phyloP scores from a whole-genome alignment of 2,888 invertebrate species.

The Aphidoletes aphidimyza region DNA sequence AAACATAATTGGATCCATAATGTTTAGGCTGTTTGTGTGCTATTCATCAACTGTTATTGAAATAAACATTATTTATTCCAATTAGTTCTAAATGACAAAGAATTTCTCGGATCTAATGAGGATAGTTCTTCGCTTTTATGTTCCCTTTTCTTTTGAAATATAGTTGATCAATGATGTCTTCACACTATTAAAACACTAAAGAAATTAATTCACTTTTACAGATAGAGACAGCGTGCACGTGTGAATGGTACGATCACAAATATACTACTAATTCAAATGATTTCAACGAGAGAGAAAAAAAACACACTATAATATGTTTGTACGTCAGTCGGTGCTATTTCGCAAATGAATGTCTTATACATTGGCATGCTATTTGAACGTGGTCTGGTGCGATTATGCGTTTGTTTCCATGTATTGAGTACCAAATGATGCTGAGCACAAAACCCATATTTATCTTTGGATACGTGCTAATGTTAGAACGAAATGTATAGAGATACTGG shows the following conservation, averaged over 20 bases:
- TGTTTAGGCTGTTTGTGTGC: not conserved
- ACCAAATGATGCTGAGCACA: too few relatives aligned
- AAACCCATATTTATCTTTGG: too few relatives aligned
- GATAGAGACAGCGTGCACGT: not conserved
- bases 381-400: not conserved
- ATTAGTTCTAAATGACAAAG: not conserved
- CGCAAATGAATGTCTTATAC: not conserved
- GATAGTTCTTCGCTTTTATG: not conserved
- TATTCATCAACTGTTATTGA: too few relatives aligned
- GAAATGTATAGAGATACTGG: not conserved
- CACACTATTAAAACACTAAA: constrained; percentile 31
- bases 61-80: too few relatives aligned
- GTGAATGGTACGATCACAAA: constrained; percentile 41
- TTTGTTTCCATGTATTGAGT: not conserved
- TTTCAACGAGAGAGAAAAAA: too few relatives aligned
- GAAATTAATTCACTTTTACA: too few relatives aligned
- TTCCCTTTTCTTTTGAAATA: not conserved
- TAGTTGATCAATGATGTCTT: too few relatives aligned
- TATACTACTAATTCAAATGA: constrained; percentile 38
- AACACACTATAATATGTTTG: constrained; percentile 8
- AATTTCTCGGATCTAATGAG: not conserved
- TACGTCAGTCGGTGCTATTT: constrained; percentile 39
- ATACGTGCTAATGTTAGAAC: too few relatives aligned
- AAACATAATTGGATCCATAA: not conserved
- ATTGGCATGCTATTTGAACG: not conserved